Conservation (phyloP, 1,140 invertebrate genomes). For the Lepeophtheirus salmonis region DNA sequence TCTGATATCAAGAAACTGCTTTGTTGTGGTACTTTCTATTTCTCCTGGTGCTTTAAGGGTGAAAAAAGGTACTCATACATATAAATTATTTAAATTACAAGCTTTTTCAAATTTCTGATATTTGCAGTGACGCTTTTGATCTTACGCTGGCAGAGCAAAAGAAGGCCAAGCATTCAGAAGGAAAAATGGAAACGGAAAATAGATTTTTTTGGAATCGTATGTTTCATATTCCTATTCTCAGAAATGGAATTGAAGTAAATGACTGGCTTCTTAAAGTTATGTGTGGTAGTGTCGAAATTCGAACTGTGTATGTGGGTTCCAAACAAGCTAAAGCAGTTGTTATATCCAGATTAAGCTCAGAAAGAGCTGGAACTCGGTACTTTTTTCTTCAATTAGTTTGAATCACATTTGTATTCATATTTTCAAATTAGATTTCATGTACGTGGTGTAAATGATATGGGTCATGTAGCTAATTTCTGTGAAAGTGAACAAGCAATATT, state of each 20-base stretch:
- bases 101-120: not conserved
- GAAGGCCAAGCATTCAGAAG: conserved; percentile 33
- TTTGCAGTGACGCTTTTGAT: conserved; percentile 39
- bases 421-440: conserved; percentile 64
- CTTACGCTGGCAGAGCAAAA: conserved; percentile 81
- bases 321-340: conserved; percentile 78
- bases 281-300: conserved; percentile 86
- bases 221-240: conserved; percentile 70
- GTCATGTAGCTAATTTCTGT: conserved; percentile 97
- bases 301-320: conserved; percentile 83
- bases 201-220: conserved; percentile 93
- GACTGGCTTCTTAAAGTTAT: conserved; percentile 79
- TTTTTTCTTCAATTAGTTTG: too few relatives aligned
- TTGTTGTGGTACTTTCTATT: conserved; percentile 91
- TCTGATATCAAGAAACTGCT: conserved; percentile 44
- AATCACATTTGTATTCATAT: too few relatives aligned
- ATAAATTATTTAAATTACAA: not conserved
- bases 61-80: conserved; percentile 20
- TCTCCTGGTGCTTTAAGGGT: conserved; percentile 46
- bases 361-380: conserved; percentile 71
- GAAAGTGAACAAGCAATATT: conserved; percentile 90
- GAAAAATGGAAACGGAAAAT: conserved; percentile 63
- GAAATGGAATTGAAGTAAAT: conserved; percentile 66
- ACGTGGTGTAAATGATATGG: conserved; percentile 93
- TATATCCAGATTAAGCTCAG: conserved; percentile 85